Percentiles rank a stretch among this genome's conserved stretches.
Conservation (phyloP, 2,797 vertebrate genomes). For the Petrocephalus schoutedeni region DNA sequence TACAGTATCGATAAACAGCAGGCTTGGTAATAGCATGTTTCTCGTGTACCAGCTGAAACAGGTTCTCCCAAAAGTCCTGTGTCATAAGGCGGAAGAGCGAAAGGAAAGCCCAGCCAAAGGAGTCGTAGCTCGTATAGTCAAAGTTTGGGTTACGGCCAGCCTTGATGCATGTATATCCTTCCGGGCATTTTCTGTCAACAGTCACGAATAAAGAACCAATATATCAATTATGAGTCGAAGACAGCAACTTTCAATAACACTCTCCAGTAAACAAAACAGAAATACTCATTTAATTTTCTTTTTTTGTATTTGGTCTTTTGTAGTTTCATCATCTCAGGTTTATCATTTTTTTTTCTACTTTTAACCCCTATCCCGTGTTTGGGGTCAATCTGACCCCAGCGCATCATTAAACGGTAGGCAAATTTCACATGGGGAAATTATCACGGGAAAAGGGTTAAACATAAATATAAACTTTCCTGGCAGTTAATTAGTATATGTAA, state of each 20-base stretch:
- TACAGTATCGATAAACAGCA: neutral
- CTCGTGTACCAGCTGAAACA: slow-evolving; percentile 77
- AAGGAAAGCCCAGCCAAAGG: slow-evolving; percentile 87
- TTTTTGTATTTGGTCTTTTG: neutral
- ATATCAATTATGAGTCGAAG: slow-evolving; percentile 5
- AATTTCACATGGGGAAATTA: no score
- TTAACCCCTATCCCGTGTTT: no score
- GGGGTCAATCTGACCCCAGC: no score
- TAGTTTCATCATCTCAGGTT: neutral
- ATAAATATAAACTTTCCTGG: neutral
- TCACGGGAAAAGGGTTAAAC: no score
- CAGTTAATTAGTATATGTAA: neutral
- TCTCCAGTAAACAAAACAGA: neutral
- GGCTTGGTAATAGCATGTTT: neutral
- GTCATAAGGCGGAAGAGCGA: slow-evolving; percentile 94
- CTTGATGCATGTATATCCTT: slow-evolving; percentile 79
- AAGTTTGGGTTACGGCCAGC: slow-evolving; percentile 85
- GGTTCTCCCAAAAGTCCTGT: slow-evolving; percentile 93
- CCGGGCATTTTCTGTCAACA: slow-evolving; percentile 74
- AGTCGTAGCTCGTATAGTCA: slow-evolving; percentile 88
- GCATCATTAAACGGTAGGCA: no score
- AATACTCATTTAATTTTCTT: neutral
- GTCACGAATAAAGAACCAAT: neutral
- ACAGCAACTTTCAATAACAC: neutral
- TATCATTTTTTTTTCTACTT: neutral